Percentiles rank a stretch among this genome's conserved stretches.
These are phyloP conservation scores for Sphaeramia orbicularis DNA, from an alignment of 2,797 vertebrate species.

Conservation along the genomic window DNA sequence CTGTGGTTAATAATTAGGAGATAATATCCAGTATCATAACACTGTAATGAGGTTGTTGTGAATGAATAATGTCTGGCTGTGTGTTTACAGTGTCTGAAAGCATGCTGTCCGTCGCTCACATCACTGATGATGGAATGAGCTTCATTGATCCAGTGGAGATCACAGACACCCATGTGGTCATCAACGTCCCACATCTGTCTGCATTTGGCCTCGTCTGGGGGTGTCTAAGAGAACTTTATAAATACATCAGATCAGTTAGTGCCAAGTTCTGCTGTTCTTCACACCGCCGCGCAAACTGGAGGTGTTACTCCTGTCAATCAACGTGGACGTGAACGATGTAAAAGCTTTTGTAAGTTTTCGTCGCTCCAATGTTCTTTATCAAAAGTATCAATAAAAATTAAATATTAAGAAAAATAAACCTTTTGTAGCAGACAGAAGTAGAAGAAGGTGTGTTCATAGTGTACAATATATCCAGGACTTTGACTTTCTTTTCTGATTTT, in stretches of 20 bases:
- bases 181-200: conserved; percentile 48
- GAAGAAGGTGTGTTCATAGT: no score
- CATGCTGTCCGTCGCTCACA: conserved; percentile 32
- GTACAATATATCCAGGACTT: no score
- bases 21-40: no score
- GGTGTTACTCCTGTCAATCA: conserved; percentile 19
- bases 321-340: conserved; percentile 20
- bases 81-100: neutral
- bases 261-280: conserved; percentile 10
- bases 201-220: conserved; percentile 25
- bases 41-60: no score
- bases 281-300: conserved; percentile 7
- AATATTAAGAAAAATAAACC: no score
- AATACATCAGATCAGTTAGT: neutral
- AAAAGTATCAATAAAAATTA: no score
- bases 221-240: neutral
- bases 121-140: conserved; percentile 27
- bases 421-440: no score
- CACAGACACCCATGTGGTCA: conserved; percentile 51
- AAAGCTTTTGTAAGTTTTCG: no score
- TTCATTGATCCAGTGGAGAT: conserved; percentile 25
- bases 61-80: no score
- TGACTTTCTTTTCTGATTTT: no score
- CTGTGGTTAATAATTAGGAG: no score
- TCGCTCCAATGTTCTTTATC: no score